phyloP scores from a whole-genome alignment of 1,140 invertebrate species.

The Arctopsyche grandis region DNA sequence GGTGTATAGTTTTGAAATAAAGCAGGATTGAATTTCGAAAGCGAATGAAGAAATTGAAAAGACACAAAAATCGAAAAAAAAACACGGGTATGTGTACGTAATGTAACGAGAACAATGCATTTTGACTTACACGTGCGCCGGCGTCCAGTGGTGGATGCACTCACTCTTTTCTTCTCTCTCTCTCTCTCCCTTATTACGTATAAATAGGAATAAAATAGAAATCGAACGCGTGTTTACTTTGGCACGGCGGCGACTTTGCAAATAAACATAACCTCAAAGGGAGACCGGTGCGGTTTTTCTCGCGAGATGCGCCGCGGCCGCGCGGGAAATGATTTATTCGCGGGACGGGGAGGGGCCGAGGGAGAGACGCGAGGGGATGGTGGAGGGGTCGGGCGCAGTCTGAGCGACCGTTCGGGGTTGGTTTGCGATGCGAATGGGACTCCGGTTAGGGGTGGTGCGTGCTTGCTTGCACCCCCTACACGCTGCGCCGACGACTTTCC shows the following conservation, averaged over 20 bases:
- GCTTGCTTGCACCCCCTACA: constrained; percentile 16
- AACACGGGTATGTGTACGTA: too few relatives aligned
- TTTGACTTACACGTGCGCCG: too few relatives aligned
- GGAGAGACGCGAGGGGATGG: background rate
- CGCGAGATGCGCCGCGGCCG: background rate
- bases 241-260: background rate
- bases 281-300: background rate
- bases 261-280: background rate
- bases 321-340: constrained; percentile 20
- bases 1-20: too few relatives aligned
- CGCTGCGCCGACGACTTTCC: background rate
- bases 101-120: too few relatives aligned
- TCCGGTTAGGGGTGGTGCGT: constrained; percentile 27
- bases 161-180: too few relatives aligned
- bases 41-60: too few relatives aligned
- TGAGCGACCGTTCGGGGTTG: constrained; percentile 30
- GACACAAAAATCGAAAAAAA: too few relatives aligned
- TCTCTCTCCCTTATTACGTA: too few relatives aligned
- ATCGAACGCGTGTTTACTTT: background rate
- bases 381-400: constrained; percentile 20
- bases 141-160: too few relatives aligned
- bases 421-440: constrained; percentile 45
- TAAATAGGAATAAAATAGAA: too few relatives aligned
- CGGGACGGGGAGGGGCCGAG: background rate
- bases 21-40: too few relatives aligned